Conservation (phyloP, 2,113 vertebrate species). For the Bos javanicus region DNA sequence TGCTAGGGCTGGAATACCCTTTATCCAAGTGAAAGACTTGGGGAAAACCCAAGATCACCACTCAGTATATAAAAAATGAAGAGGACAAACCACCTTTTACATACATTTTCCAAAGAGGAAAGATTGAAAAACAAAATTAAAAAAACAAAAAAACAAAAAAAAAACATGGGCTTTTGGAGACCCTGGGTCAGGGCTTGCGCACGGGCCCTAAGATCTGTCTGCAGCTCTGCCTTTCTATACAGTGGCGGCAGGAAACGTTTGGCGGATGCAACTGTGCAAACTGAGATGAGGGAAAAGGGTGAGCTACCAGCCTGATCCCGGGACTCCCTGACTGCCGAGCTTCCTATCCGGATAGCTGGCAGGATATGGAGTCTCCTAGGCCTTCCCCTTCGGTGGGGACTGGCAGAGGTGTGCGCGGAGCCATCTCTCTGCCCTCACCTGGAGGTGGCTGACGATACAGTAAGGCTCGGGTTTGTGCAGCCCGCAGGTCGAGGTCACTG, state of each 20-base stretch:
- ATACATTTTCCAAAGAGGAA: neutral
- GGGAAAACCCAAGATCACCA: neutral
- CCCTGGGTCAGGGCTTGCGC: neutral
- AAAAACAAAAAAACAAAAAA: fast-evolving
- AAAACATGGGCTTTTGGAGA: neutral
- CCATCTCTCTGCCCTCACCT: constrained; percentile 82
- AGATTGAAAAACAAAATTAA: neutral
- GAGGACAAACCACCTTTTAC: neutral
- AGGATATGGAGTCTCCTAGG: constrained; percentile 26
- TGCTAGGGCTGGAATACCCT: neutral
- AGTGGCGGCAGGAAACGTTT: constrained; percentile 60
- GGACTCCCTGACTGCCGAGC: constrained; percentile 6
- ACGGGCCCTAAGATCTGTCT: neutral
- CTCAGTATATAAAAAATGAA: neutral
- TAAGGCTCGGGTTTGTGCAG: constrained; percentile 87
- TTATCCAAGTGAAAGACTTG: neutral
- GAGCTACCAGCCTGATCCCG: neutral
- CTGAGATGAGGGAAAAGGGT: neutral
- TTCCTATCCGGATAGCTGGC: constrained; percentile 50
- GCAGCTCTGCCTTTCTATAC: neutral
- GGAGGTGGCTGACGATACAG: constrained; percentile 97
- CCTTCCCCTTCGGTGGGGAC: neutral
- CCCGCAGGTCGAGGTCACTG: constrained; percentile 93
- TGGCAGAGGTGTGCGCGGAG: neutral
- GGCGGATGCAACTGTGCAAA: constrained; percentile 72